Conservation (phyloP, 1,140 invertebrate species). For the Drosophila equinoxialis region DNA sequence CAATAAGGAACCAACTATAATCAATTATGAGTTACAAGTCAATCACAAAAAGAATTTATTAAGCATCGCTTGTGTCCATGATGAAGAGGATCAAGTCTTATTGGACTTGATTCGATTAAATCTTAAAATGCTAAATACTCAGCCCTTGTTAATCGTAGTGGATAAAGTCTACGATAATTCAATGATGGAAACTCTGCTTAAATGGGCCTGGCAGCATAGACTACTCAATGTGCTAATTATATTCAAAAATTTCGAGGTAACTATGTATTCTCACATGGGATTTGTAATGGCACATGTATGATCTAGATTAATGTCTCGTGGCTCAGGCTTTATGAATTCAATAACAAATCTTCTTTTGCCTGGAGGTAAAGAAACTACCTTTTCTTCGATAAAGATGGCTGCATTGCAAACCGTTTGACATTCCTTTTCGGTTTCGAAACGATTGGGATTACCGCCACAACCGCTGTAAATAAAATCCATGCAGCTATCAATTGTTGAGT, state of each 20-base stretch:
- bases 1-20: not conserved
- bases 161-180: not conserved
- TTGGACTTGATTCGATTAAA: constrained; percentile 35
- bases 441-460: constrained; percentile 55
- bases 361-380: not conserved
- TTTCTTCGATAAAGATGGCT: not conserved
- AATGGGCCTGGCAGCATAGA: constrained; percentile 56
- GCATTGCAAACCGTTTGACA: constrained; percentile 28
- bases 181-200: constrained; percentile 23
- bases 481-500: constrained; percentile 23
- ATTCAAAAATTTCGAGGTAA: constrained; percentile 53
- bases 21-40: constrained; percentile 4
- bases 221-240: constrained; percentile 60
- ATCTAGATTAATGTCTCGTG: not conserved
- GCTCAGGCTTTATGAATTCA: not conserved
- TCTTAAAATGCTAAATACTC: constrained; percentile 35
- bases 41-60: constrained; percentile 37
- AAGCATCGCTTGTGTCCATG: constrained; percentile 35
- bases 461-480: constrained; percentile 37
- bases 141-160: constrained; percentile 44
- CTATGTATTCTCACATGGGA: not conserved
- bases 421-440: constrained; percentile 22
- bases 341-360: not conserved
- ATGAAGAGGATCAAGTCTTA: constrained; percentile 2
- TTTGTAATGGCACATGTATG: not conserved